A percentile compares a stretch with the other conserved stretches of the same genome.
Conservation (phyloP, 2,888 invertebrate species). For the Eristalis tenax region DNA sequence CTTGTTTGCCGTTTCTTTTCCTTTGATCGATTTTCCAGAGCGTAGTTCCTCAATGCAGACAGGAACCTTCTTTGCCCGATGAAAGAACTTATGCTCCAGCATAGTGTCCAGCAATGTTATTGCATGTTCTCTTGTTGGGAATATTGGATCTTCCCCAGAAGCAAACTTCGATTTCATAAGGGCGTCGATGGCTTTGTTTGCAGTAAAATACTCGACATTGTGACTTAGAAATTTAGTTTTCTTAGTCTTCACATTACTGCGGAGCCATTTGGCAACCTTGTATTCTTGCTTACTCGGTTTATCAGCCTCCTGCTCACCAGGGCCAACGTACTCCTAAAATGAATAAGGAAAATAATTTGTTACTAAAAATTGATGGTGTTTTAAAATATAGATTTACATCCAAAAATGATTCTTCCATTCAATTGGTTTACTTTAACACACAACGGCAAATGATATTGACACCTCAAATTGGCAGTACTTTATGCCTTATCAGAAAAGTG, state of each 20-base stretch:
- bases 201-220: slow-evolving; percentile 97
- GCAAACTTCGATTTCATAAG: slow-evolving; percentile 95
- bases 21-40: slow-evolving; percentile 49
- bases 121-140: slow-evolving; percentile 90
- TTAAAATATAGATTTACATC: too few species aligned
- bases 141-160: slow-evolving; percentile 87
- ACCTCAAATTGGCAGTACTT: not conserved
- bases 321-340: slow-evolving; percentile 80
- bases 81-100: slow-evolving; percentile 96
- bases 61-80: slow-evolving; percentile 94
- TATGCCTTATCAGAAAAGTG: not conserved
- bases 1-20: slow-evolving; percentile 30
- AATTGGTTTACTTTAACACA: not conserved
- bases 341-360: not conserved
- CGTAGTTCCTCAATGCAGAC: slow-evolving; percentile 78
- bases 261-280: slow-evolving; percentile 95
- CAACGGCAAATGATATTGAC: not conserved
- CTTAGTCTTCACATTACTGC: slow-evolving; percentile 95
- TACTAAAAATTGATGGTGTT: not conserved
- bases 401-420: not conserved
- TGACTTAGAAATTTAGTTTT: slow-evolving; percentile 98
- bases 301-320: slow-evolving; percentile 83
- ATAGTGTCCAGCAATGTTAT: slow-evolving; percentile 91
- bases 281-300: slow-evolving; percentile 96
- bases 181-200: slow-evolving; percentile 94